Base-by-base conservation (phyloP, 2,797 vertebrate species). In the Chelonia mydas region DNA sequence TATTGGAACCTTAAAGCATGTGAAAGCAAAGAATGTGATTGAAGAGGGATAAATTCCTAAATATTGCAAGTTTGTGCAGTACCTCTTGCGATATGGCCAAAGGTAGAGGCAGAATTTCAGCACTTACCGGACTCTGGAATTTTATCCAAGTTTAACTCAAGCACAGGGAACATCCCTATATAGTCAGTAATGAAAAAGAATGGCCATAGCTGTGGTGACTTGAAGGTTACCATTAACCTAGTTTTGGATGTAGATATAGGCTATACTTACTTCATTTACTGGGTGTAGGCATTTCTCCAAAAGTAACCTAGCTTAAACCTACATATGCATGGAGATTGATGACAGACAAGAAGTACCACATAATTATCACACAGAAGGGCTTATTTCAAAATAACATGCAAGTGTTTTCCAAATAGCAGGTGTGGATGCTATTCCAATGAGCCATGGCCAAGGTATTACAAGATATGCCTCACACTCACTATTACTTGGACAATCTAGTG, bases 11-110 rank as follows among this genome's bases (percentile, higher is more conserved):
- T 82, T 53, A 45, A 61, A 9, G 51, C 16, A 6, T 41, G 27
- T 1, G 21, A 92, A 83, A 28, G 13, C 0, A 11, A 61, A 47
- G 76, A 1, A 9, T 0, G 1, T 92, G 19, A 11, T 84, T 80
- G 50, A 92, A 59, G 57, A 72, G 65, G 19, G 33, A 72, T n/a
- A n/a, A 12, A 74, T 45, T 74, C 9, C 21, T 74, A 74, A 41
- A 74, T 41, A 23, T 27, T 74, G 41, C 72, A 74, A 45, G 5
- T 49, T 83, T 93, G 41, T 2, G 33, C 33, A 74, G 17, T 23
- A 51, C 23, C 1, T 0, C 15, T 77, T 80, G 8, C 11, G 11
- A 74, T 74, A 45, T 74, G 23, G 11, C n/a, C 41, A 74, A 74
- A 45, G 72, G 25, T 15, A 74, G 41, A 74, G 41, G 41, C 41